phyloP scores from a whole-genome alignment of 2,113 vertebrate species.

The Plotosus lineatus region DNA sequence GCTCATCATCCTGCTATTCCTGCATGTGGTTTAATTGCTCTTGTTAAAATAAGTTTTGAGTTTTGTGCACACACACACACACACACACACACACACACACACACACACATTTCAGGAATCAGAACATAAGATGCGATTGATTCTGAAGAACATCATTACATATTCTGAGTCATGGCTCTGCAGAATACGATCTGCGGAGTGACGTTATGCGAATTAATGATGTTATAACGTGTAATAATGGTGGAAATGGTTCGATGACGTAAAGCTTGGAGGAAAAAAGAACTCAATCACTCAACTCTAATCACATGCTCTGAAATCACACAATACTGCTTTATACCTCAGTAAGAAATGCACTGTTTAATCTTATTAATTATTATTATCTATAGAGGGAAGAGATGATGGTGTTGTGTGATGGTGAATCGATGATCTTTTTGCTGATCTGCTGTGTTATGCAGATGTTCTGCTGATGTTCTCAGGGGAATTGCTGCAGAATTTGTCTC shows the following conservation, averaged over 20 bases:
- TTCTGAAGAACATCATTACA: conserved; percentile 3
- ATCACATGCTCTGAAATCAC: neutral
- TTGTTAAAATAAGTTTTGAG: neutral
- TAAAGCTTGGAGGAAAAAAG: neutral
- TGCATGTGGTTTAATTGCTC: neutral
- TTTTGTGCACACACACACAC: neutral
- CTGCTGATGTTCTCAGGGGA: neutral
- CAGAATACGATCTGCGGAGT: conserved; percentile 17
- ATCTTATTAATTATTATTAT: neutral
- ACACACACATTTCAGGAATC: neutral
- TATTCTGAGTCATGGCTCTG: conserved; percentile 41
- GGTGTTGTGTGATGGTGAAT: neutral
- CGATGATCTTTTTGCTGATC: too few relatives aligned
- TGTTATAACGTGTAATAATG: neutral
- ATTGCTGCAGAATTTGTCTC: neutral
- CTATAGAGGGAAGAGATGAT: too few relatives aligned
- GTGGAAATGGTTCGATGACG: neutral
- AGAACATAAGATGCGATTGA: too few relatives aligned
- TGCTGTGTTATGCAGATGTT: neutral
- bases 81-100: neutral
- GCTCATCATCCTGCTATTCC: neutral
- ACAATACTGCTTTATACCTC: neutral
- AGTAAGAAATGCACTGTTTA: neutral
- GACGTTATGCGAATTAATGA: conserved; percentile 21
- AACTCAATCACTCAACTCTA: neutral